These are phyloP conservation scores for Phylloscopus collybita DNA, from an alignment of 2,797 vertebrate species.

Conservation along the genomic window DNA sequence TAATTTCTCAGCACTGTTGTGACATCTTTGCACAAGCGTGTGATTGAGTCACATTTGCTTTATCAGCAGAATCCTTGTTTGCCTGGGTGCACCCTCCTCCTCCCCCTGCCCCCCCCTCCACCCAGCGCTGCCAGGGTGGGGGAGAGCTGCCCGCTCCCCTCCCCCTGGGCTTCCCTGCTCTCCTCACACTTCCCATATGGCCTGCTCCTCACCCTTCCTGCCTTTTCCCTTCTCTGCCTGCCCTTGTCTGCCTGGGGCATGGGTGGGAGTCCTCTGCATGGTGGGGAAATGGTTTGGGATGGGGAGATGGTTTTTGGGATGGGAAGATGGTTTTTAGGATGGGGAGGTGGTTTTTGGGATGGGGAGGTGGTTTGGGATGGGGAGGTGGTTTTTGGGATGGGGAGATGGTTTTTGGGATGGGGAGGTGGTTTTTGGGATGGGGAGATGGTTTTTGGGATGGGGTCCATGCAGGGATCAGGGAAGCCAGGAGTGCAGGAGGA, in stretches of 20 bases:
- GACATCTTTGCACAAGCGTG: slow-evolving; percentile 75
- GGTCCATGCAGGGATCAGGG: not conserved
- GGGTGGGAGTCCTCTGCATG: fast-evolving
- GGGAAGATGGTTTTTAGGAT: not conserved
- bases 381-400: not conserved
- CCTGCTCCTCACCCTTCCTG: slow-evolving; percentile 8
- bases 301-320: not conserved
- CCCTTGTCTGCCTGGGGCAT: fast-evolving
- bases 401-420: no score
- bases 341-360: no score
- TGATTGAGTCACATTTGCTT: slow-evolving; percentile 75
- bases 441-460: not conserved
- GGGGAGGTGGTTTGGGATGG: not conserved
- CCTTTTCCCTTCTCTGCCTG: not conserved
- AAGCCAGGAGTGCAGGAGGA: not conserved
- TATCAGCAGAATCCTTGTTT: slow-evolving; percentile 73
- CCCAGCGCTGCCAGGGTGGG: not conserved
- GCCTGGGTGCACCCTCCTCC: slow-evolving; percentile 43
- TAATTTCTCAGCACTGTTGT: slow-evolving; percentile 73
- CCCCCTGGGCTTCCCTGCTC: not conserved
- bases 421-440: not conserved
- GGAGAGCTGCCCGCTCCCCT: not conserved
- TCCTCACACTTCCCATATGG: not conserved
- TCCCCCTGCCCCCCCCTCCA: not conserved
- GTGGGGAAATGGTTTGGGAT: not conserved